A percentile compares a stretch with the other conserved stretches of the same genome.
phyloP scores from a whole-genome alignment of 2,113 vertebrate species.

The Neotragus pygmaeus region DNA sequence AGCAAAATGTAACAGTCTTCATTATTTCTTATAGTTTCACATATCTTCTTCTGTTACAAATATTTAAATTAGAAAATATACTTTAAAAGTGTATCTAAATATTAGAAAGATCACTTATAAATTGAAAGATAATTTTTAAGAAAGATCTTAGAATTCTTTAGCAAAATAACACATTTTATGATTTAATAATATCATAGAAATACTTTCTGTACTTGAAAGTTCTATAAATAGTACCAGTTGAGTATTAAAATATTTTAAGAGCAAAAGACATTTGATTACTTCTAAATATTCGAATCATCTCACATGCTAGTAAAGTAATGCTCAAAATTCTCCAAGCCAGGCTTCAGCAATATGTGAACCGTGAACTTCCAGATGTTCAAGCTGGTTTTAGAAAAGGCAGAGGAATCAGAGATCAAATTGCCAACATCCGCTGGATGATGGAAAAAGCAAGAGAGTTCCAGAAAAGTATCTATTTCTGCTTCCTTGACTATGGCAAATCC shows the following conservation, averaged over 20 bases:
- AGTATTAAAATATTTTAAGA: background rate
- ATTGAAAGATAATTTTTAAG: background rate
- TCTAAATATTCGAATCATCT: background rate
- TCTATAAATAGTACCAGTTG: background rate
- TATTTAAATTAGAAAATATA: background rate
- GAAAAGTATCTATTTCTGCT: too few relatives aligned
- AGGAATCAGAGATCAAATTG: too few relatives aligned
- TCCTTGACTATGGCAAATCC: too few relatives aligned
- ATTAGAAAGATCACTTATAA: background rate
- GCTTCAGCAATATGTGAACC: too few relatives aligned
- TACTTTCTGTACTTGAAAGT: background rate
- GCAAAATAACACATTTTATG: background rate
- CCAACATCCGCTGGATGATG: too few relatives aligned
- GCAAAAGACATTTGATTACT: background rate
- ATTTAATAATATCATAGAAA: background rate
- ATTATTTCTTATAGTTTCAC: background rate
- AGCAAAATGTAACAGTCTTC: background rate
- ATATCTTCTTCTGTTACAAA: background rate
- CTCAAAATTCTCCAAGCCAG: too few relatives aligned
- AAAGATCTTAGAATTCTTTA: background rate
- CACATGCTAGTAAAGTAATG: too few relatives aligned
- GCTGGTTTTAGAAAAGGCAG: too few relatives aligned
- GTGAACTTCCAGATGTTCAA: too few relatives aligned
- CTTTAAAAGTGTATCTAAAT: background rate
- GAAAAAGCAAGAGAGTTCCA: too few relatives aligned